Conservation (phyloP, 1,140 invertebrate genomes). For the Leptopilina boulardi region DNA sequence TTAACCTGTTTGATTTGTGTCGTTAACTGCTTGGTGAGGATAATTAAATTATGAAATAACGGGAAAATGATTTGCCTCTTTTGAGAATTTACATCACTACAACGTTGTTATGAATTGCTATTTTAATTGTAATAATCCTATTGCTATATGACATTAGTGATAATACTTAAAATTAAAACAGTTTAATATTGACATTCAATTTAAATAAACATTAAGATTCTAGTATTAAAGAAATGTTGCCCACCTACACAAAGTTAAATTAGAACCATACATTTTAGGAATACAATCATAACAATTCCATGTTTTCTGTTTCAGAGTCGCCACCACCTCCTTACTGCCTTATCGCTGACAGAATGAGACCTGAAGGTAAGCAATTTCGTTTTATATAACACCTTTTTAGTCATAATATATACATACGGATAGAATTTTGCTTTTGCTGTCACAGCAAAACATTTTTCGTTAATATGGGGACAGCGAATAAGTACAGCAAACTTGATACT, state of each 20-base stretch:
- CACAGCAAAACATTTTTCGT: too few species aligned
- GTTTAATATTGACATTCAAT: too few species aligned
- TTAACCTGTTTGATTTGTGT: not conserved
- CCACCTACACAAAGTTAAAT: too few species aligned
- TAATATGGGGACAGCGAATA: too few species aligned
- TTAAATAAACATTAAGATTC: too few species aligned
- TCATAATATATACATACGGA: not conserved
- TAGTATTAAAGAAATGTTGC: too few species aligned
- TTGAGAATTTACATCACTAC: not conserved
- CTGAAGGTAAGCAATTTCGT: slow-evolving; percentile 79
- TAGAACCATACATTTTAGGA: too few species aligned
- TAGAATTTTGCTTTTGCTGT: too few species aligned
- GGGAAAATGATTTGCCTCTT: not conserved
- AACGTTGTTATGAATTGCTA: not conserved
- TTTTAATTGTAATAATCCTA: too few species aligned
- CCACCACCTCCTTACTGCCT: slow-evolving; percentile 85
- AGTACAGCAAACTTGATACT: too few species aligned
- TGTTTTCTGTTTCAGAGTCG: slow-evolving; percentile 79
- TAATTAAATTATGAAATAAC: slow-evolving; percentile 12
- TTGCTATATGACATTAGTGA: not conserved
- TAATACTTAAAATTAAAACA: too few species aligned
- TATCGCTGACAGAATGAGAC: slow-evolving; percentile 82
- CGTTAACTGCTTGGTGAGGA: not conserved
- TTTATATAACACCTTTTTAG: slow-evolving; percentile 37
- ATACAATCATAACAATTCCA: too few species aligned